These are phyloP conservation scores for Maniola jurtina DNA, from an alignment of 1,140 invertebrate genomes.

Conservation along the genomic window DNA sequence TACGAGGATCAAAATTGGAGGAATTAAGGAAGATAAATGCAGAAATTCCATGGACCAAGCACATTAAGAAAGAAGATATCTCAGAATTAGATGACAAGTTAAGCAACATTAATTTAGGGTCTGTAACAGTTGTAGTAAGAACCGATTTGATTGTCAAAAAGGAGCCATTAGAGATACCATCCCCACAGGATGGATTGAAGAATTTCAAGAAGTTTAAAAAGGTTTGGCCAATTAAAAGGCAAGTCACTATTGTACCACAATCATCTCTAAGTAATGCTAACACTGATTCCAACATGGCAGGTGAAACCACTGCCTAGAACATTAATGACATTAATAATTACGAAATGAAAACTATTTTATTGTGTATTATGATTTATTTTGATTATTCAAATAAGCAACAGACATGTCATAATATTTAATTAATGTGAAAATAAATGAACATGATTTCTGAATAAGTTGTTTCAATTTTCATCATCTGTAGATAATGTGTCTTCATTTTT, in stretches of 20 bases:
- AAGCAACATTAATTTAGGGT: conserved; percentile 54
- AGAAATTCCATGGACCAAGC: conserved; percentile 34
- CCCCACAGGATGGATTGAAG: conserved; percentile 33
- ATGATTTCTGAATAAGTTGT: conserved; percentile 17
- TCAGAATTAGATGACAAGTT: conserved; percentile 50
- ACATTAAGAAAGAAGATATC: conserved; percentile 50
- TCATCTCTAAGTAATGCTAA: conserved; percentile 7
- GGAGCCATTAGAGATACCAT: conserved; percentile 43
- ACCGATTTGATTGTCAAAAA: conserved; percentile 61
- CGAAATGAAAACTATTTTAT: neutral
- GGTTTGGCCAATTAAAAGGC: conserved; percentile 65
- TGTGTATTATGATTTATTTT: neutral
- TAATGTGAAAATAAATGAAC: conserved; percentile 27
- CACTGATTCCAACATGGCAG: neutral
- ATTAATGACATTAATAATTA: neutral
- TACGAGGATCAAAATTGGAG: conserved; percentile 55
- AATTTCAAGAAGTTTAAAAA: conserved; percentile 74
- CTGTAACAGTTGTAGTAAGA: conserved; percentile 47
- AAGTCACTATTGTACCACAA: conserved; percentile 40
- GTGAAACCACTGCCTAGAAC: neutral
- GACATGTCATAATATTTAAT: conserved; percentile 18
- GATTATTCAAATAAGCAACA: conserved; percentile 21
- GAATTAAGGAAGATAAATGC: conserved; percentile 51
- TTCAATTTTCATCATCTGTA: conserved; percentile 31
- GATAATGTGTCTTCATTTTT: conserved; percentile 25